These are phyloP conservation scores for Patella ulyssiponensis DNA, from an alignment of 2,888 invertebrate species.

Conservation along the genomic window DNA sequence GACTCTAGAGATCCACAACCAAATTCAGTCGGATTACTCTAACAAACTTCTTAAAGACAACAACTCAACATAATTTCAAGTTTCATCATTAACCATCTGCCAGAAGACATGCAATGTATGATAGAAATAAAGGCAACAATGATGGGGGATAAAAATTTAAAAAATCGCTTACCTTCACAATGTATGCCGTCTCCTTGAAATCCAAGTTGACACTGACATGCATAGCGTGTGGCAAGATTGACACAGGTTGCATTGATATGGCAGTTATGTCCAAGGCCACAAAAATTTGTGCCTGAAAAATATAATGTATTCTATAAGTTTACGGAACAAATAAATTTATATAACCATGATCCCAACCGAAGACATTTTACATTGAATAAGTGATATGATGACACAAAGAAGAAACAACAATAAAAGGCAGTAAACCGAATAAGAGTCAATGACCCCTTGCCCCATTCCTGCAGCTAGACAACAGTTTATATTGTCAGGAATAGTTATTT, in stretches of 20 bases:
- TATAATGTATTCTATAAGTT: slow-evolving; percentile 3
- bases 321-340: background rate
- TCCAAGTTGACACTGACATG: slow-evolving; percentile 89
- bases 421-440: no score
- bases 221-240: slow-evolving; percentile 91
- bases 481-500: background rate
- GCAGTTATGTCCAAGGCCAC: slow-evolving; percentile 86
- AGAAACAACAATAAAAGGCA: no score
- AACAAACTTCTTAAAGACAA: background rate
- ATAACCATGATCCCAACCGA: background rate
- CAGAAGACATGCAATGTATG: no score
- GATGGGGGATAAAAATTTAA: background rate
- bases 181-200: slow-evolving; percentile 85
- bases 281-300: slow-evolving; percentile 85
- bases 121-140: background rate
- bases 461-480: background rate
- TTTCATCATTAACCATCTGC: background rate
- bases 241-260: slow-evolving; percentile 92
- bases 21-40: no score
- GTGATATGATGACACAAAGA: no score
- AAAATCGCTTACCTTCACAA: slow-evolving; percentile 69
- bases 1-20: no score
- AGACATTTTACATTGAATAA: background rate
- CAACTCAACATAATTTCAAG: background rate
- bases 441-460: no score